Percentiles rank a stretch among this genome's conserved stretches.
These are phyloP conservation scores for Argynnis bischoffii DNA, from an alignment of 2,888 invertebrate species.

Conservation along the genomic window DNA sequence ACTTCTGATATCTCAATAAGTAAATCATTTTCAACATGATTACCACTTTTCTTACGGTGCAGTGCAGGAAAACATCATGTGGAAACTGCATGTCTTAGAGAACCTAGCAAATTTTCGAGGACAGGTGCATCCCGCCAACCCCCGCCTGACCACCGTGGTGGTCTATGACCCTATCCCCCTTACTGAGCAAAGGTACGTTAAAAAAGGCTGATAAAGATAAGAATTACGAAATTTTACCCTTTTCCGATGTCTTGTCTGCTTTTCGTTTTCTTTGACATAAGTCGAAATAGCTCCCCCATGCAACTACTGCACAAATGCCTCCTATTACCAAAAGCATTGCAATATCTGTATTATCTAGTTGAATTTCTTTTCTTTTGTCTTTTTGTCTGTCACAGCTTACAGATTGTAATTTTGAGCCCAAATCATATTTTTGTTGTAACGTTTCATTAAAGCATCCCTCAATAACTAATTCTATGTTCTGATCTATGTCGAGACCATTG, in stretches of 20 bases:
- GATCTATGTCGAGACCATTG: background rate
- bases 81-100: no score
- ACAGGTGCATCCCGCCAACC: no score
- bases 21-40: no score
- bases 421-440: background rate
- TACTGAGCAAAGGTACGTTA: no score
- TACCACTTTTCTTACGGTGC: no score
- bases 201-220: no score
- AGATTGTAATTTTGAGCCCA: background rate
- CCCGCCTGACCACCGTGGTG: no score
- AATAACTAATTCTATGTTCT: background rate
- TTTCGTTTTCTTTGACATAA: background rate
- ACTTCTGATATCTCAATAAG: no score
- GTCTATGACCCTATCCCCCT: no score
- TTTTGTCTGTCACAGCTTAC: background rate
- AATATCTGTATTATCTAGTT: background rate
- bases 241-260: background rate
- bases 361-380: background rate
- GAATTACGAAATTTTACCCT: background rate
- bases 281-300: conserved; percentile 2
- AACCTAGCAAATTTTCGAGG: no score
- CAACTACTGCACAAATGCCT: background rate
- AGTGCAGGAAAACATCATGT: no score
- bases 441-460: conserved; percentile 8
- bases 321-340: background rate